phyloP scores from a whole-genome alignment of 2,113 vertebrate genomes.

The Elanoides forficatus region DNA sequence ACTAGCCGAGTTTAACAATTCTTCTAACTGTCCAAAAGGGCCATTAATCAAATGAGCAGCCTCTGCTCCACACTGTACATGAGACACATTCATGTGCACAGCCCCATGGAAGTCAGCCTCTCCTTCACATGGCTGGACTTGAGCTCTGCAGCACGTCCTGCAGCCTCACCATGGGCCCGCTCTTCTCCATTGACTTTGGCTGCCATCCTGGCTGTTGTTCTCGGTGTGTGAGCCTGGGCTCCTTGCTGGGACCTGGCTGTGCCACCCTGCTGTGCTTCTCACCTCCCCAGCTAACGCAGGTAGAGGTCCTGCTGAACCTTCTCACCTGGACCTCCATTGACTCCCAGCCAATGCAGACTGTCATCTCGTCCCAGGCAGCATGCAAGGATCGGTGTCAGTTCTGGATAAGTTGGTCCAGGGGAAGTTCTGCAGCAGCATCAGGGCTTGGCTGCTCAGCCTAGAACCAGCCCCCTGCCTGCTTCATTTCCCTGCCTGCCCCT shows the following conservation, averaged over 20 bases:
- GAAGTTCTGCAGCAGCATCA: not conserved
- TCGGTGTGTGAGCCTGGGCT: fast-evolving
- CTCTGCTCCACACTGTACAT: not conserved
- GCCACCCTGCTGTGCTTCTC: not conserved
- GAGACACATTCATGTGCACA: not conserved
- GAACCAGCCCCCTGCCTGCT: not conserved
- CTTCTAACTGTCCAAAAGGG: constrained; percentile 21
- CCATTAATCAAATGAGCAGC: constrained; percentile 26
- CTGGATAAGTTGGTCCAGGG: not conserved
- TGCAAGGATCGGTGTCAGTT: fast-evolving
- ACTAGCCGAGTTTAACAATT: not conserved
- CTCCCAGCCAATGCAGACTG: not conserved
- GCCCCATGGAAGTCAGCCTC: not conserved
- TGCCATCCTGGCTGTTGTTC: not conserved
- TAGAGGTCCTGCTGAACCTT: not conserved
- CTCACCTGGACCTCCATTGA: fast-evolving
- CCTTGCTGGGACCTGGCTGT: not conserved
- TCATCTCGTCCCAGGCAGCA: not conserved
- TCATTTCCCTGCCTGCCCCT: not conserved
- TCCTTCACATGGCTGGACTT: fast-evolving
- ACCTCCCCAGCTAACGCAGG: not conserved
- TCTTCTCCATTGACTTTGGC: not conserved
- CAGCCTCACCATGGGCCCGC: fast-evolving
- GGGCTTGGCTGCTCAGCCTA: not conserved
- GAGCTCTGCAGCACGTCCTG: not conserved